phyloP scores from a whole-genome alignment of 2,797 vertebrate species.

The Remorina albescens region DNA sequence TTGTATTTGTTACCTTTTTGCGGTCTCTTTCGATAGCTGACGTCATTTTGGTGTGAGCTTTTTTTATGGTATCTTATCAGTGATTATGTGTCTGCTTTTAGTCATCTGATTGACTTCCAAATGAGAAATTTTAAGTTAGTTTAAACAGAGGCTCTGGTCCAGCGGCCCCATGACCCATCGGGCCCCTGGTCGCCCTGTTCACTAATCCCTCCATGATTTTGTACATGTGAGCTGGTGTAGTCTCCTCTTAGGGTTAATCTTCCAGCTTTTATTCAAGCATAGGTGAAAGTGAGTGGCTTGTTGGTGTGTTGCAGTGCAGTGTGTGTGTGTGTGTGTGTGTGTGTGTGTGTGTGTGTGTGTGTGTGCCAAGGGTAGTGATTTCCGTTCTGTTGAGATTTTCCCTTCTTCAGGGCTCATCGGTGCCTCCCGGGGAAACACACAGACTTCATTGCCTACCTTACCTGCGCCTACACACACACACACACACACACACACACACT shows the following conservation, averaged over 20 bases:
- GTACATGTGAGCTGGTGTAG: not conserved
- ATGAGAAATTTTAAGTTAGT: not conserved
- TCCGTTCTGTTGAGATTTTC: conserved; percentile 65
- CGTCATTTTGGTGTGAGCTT: no score
- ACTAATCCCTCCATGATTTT: not conserved
- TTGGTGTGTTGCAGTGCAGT: not conserved
- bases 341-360: conserved; percentile 13
- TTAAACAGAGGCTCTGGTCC: not conserved
- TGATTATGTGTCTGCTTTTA: not conserved
- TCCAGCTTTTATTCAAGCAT: no score
- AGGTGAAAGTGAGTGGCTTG: not conserved
- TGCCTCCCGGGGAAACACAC: conserved; percentile 41
- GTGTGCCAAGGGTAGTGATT: conserved; percentile 21
- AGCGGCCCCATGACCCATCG: not conserved
- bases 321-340: conserved; percentile 4
- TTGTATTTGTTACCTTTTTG: no score
- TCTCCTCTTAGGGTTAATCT: not conserved
- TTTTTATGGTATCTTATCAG: no score
- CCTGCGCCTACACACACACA: conserved; percentile 31
- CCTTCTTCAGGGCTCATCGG: conserved; percentile 50
- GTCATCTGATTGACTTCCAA: not conserved
- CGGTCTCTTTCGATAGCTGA: no score
- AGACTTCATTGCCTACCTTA: conserved; percentile 37
- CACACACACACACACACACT: conserved; percentile 6
- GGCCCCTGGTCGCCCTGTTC: no score